Evolutionary conservation across 2,888 invertebrate species (phyloP).

Genomic region (Lepidocyrtinus sp.): DNA sequence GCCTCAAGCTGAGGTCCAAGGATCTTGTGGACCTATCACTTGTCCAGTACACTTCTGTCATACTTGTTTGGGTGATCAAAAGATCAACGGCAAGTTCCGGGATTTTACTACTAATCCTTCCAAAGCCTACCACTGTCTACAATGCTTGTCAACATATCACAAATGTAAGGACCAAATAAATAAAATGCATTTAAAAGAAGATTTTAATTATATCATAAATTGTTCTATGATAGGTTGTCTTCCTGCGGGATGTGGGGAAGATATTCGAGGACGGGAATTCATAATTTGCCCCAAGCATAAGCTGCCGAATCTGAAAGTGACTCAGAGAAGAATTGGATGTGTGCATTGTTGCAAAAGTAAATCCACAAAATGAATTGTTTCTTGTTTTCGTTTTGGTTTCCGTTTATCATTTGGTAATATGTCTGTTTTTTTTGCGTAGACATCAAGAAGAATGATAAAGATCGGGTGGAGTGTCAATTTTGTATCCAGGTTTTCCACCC

Average conservation of each 20-base stretch:
- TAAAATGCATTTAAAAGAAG: no score
- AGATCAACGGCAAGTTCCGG: constrained; percentile 52
- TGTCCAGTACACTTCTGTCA: constrained; percentile 68
- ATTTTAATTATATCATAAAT: not conserved
- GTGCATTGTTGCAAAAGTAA: constrained; percentile 63
- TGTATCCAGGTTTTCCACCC: constrained; percentile 64
- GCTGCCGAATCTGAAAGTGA: constrained; percentile 42
- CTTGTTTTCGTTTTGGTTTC: no score
- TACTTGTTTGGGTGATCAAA: constrained; percentile 65
- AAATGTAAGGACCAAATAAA: constrained; percentile 64
- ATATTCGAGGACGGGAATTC: constrained; percentile 49
- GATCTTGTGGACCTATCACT: constrained; percentile 59
- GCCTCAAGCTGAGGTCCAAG: constrained; percentile 66
- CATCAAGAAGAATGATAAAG: constrained; percentile 32
- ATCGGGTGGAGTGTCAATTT: constrained; percentile 44
- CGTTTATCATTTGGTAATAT: no score
- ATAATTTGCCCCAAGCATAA: constrained; percentile 64
- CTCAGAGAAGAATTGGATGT: constrained; percentile 62
- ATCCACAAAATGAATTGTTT: no score
- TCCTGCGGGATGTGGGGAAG: constrained; percentile 63
- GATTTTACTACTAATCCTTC: constrained; percentile 45
- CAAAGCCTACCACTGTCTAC: constrained; percentile 50
- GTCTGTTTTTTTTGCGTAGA: no score
- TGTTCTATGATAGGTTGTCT: constrained; percentile 56
- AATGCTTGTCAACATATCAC: constrained; percentile 64